A percentile compares a stretch with the other conserved stretches of the same genome.
phyloP scores from a whole-genome alignment of 2,113 vertebrate species.

The Centropus bengalensis region DNA sequence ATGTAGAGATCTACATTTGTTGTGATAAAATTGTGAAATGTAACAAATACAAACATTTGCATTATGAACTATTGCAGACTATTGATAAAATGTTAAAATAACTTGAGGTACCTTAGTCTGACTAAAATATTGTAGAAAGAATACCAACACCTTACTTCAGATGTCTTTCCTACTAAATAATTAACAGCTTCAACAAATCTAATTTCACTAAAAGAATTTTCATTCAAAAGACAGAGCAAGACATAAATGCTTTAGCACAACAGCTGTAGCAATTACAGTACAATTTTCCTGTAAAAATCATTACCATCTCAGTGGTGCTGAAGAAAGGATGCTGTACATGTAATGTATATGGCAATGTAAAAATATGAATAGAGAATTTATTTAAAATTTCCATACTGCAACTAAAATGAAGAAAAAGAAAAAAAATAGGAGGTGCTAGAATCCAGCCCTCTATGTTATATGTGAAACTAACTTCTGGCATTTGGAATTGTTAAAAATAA shows the following conservation, averaged over 20 bases:
- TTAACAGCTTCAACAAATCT: conserved; percentile 20
- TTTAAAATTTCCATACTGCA: conserved; percentile 25
- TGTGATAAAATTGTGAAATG: background rate
- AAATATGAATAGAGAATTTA: conserved; percentile 40
- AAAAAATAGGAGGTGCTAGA: conserved; percentile 27
- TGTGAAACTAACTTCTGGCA: conserved; percentile 40
- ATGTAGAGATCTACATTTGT: background rate
- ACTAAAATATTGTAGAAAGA: background rate
- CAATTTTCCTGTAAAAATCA: conserved; percentile 59
- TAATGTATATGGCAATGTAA: conserved; percentile 49
- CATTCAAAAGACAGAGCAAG: background rate
- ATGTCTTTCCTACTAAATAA: conserved; percentile 28
- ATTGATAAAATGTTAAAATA: background rate
- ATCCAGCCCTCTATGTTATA: background rate
- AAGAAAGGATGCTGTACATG: conserved; percentile 1
- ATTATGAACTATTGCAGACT: background rate
- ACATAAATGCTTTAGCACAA: conserved; percentile 38
- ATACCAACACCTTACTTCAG: background rate
- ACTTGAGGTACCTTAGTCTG: background rate
- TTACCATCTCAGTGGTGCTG: conserved; percentile 5
- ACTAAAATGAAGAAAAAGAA: conserved; percentile 34
- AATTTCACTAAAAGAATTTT: conserved; percentile 15
- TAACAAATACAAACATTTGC: background rate
- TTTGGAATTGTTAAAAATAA: conserved; percentile 66
- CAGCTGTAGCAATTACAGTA: conserved; percentile 48